These are phyloP conservation scores for Salmo trutta DNA, from an alignment of 2,797 vertebrate species.

Conservation along the genomic window DNA sequence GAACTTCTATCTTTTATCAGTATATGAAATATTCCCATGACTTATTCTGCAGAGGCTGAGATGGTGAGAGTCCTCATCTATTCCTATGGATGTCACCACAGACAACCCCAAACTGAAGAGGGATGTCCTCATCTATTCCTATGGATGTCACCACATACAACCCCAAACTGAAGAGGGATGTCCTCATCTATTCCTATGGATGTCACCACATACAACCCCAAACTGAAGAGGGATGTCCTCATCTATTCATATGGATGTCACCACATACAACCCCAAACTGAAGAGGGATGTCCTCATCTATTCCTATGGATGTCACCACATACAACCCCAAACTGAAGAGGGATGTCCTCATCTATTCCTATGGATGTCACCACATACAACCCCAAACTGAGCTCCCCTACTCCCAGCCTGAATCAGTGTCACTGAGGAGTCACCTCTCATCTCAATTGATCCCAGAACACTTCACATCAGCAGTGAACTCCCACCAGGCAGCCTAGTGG, in stretches of 20 bases:
- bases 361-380: background rate
- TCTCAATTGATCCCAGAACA: conserved; percentile 39
- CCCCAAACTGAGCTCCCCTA: background rate
- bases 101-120: background rate
- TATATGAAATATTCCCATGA: background rate
- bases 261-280: too few relatives aligned
- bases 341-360: background rate
- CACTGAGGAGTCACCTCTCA: conserved; percentile 50
- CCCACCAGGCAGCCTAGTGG: too few relatives aligned
- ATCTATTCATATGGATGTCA: too few relatives aligned
- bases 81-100: background rate
- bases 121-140: too few relatives aligned
- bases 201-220: too few relatives aligned
- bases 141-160: too few relatives aligned
- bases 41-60: background rate
- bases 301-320: background rate
- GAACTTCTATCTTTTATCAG: background rate
- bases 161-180: too few relatives aligned
- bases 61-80: background rate
- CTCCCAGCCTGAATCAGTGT: conserved; percentile 42
- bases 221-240: too few relatives aligned
- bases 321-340: background rate
- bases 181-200: too few relatives aligned
- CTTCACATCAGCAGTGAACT: conserved; percentile 30
- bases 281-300: too few relatives aligned